Percentiles rank a stretch among this genome's conserved stretches.
Conservation (phyloP, 2,888 invertebrate genomes). For the Epsilonema sp. region DNA sequence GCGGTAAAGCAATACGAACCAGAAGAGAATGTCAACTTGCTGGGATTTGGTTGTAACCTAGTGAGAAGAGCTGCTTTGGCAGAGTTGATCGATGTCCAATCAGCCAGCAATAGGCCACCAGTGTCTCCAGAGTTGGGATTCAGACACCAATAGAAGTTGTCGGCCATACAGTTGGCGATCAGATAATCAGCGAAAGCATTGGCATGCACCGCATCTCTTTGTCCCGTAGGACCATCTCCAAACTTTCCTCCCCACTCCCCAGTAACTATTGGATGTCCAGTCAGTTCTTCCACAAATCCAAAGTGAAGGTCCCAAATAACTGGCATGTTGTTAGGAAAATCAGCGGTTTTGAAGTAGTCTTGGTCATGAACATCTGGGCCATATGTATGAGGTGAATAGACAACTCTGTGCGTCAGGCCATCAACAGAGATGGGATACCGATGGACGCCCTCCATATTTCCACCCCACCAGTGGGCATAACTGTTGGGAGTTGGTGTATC, state of each 20-base stretch:
- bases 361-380: conserved; percentile 5
- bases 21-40: background rate
- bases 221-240: conserved; percentile 1
- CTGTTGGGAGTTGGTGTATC: background rate
- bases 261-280: conserved; percentile 2
- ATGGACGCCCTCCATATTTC: conserved; percentile 3
- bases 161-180: conserved; percentile 4
- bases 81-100: conserved; percentile 7
- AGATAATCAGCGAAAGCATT: conserved; percentile 3
- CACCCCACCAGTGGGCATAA: conserved; percentile 4
- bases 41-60: background rate
- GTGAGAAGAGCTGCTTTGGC: background rate
- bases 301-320: conserved; percentile 6
- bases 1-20: background rate
- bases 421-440: background rate
- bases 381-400: conserved; percentile 9
- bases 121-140: conserved; percentile 10
- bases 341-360: conserved; percentile 4
- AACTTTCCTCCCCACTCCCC: conserved; percentile 10
- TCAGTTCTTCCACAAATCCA: conserved; percentile 5
- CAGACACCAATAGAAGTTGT: conserved; percentile 10
- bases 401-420: conserved; percentile 3
- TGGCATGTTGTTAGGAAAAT: conserved; percentile 6
- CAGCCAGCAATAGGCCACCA: conserved; percentile 7
- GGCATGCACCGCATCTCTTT: conserved; percentile 1